phyloP scores from a whole-genome alignment of 2,113 vertebrate species.

The Nestor notabilis region DNA sequence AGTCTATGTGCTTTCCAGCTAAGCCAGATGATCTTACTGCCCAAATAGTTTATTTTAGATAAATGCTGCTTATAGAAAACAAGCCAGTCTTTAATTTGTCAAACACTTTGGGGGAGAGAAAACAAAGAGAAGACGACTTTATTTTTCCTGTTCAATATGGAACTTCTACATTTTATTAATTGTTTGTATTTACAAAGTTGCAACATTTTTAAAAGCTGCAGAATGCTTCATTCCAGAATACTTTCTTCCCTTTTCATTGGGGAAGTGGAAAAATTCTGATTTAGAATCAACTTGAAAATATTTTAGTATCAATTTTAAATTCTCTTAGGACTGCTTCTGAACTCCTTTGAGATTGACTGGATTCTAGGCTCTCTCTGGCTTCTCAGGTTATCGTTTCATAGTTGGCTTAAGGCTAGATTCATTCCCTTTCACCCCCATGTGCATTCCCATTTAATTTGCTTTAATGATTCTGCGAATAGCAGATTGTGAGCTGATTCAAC shows the following conservation, averaged over 20 bases:
- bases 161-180: background rate
- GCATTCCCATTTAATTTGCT: slow-evolving; percentile 5
- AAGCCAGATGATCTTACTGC: background rate
- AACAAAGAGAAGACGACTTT: background rate
- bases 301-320: background rate
- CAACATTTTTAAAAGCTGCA: background rate
- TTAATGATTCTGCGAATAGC: background rate
- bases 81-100: background rate
- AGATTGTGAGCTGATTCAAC: background rate
- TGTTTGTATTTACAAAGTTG: background rate
- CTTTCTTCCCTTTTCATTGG: background rate
- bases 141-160: background rate
- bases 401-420: background rate
- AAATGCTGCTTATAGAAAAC: background rate
- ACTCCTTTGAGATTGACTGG: background rate
- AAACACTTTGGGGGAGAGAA: background rate
- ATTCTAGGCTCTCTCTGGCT: background rate
- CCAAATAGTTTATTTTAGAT: background rate
- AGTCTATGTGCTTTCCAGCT: background rate
- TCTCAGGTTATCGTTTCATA: background rate
- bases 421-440: background rate
- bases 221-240: background rate
- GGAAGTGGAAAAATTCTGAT: background rate
- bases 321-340: background rate
- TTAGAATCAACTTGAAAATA: background rate